A percentile compares a stretch with the other conserved stretches of the same genome.
Evolutionary conservation across 1,140 invertebrate species (phyloP).

Genomic region (Penaeus vannamei): DNA sequence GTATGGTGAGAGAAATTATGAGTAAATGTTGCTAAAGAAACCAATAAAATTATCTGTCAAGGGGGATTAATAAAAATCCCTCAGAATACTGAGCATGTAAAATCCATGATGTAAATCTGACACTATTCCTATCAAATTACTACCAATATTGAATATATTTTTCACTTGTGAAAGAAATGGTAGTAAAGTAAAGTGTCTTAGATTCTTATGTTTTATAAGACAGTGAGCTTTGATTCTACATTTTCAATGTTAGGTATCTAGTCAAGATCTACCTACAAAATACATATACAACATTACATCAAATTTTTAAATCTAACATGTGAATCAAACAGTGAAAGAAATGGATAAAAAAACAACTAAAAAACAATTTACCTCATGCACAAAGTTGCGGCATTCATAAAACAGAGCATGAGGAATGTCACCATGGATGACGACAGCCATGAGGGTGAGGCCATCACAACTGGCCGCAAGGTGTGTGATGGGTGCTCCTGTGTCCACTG

Average conservation of each 20-base stretch:
- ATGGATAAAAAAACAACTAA: neutral
- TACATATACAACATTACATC: neutral
- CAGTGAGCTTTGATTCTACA: too few relatives aligned
- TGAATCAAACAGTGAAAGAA: neutral
- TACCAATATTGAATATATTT: too few relatives aligned
- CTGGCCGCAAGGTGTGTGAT: conserved; percentile 44
- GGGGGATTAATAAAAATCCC: too few relatives aligned
- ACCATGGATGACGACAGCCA: conserved; percentile 39
- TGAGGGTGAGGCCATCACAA: conserved; percentile 56
- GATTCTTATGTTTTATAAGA: too few relatives aligned
- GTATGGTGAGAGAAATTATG: neutral
- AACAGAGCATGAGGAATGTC: conserved; percentile 49
- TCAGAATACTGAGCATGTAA: too few relatives aligned
- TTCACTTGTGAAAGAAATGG: too few relatives aligned
- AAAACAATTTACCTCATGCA: conserved; percentile 36
- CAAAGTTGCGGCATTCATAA: conserved; percentile 48
- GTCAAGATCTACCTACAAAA: too few relatives aligned
- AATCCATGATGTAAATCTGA: too few relatives aligned
- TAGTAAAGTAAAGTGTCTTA: too few relatives aligned
- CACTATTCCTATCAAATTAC: too few relatives aligned
- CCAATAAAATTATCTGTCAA: too few relatives aligned
- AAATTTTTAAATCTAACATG: neutral
- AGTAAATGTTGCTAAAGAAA: neutral
- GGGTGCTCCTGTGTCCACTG: conserved; percentile 30
- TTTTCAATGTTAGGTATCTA: too few relatives aligned